Conservation (phyloP, 1,140 invertebrate species). For the Neelides sp. region DNA sequence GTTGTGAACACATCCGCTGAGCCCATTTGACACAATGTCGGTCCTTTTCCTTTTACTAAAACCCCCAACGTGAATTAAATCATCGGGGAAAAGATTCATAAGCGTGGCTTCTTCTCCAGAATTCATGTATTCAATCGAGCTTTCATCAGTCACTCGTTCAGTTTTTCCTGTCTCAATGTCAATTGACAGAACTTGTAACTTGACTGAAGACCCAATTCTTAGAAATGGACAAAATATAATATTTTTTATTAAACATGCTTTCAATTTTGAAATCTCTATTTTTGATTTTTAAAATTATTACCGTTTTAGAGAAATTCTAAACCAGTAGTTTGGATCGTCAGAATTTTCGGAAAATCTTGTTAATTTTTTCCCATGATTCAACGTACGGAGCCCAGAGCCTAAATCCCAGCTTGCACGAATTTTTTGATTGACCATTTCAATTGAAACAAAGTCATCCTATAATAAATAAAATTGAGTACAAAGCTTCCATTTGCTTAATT, state of each 20-base stretch:
- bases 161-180: conserved; percentile 34
- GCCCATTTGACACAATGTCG: conserved; percentile 34
- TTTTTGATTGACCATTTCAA: conserved; percentile 63
- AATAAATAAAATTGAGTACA: background rate
- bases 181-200: conserved; percentile 15
- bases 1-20: conserved; percentile 61
- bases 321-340: conserved; percentile 55
- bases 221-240: conserved; percentile 37
- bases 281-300: conserved; percentile 34
- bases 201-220: conserved; percentile 40
- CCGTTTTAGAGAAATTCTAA: conserved; percentile 53
- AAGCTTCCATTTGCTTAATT: conserved; percentile 4
- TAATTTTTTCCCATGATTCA: conserved; percentile 48
- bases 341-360: conserved; percentile 43
- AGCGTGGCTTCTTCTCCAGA: conserved; percentile 30
- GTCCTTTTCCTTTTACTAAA: conserved; percentile 21
- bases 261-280: conserved; percentile 1
- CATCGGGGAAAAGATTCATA: conserved; percentile 41
- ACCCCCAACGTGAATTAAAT: conserved; percentile 30
- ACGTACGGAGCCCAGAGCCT: conserved; percentile 49
- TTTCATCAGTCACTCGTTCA: background rate
- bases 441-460: conserved; percentile 55
- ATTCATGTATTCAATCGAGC: conserved; percentile 29
- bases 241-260: background rate
- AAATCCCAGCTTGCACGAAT: conserved; percentile 64